Conservation (phyloP, 2,888 invertebrate species). For the Nephrotoma guestfalica region DNA sequence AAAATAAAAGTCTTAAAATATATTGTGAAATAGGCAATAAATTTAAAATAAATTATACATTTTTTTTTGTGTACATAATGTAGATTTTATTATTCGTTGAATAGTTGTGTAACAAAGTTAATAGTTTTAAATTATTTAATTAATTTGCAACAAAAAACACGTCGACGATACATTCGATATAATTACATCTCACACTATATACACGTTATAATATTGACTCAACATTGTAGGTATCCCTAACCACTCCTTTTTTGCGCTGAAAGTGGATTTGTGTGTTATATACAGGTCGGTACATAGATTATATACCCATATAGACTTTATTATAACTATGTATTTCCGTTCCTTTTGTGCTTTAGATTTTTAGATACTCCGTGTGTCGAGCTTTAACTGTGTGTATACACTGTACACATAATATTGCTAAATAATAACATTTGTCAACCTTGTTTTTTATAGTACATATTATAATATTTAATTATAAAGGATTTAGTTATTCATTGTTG, state of each 20-base stretch:
- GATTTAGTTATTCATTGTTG: not conserved
- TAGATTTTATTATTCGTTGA: not conserved
- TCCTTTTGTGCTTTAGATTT: not conserved
- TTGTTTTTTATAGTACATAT: not conserved
- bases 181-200: not conserved
- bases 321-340: not conserved
- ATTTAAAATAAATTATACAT: slow-evolving; percentile 1
- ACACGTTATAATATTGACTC: not conserved
- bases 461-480: not conserved
- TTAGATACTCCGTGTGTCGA: not conserved
- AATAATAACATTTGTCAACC: not conserved
- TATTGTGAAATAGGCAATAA: not conserved
- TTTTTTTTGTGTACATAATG: not conserved
- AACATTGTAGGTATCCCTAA: not conserved
- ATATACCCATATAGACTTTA: not conserved
- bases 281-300: not conserved
- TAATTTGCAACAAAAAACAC: not conserved
- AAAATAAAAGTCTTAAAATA: not conserved
- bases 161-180: not conserved
- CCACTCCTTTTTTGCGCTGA: not conserved
- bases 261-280: not conserved
- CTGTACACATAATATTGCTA: not conserved
- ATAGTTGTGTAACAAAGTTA: not conserved
- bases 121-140: not conserved
- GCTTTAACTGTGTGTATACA: not conserved